phyloP scores from a whole-genome alignment of 2,888 invertebrate genomes.

The Tetragnatha montana region DNA sequence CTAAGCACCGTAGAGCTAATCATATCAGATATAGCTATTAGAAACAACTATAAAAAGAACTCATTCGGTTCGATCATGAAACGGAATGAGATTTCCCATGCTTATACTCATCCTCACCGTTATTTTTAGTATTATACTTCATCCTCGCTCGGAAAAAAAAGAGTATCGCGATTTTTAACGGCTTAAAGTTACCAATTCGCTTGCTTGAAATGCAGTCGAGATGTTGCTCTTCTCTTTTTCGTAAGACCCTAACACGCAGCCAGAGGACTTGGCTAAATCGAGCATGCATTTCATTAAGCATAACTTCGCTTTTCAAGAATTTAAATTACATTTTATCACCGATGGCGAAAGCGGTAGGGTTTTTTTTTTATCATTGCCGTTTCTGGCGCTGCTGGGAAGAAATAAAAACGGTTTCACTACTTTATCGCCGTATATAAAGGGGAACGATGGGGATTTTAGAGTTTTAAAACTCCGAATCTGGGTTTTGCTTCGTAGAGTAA shows the following conservation, averaged over 20 bases:
- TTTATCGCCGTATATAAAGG: conserved; percentile 41
- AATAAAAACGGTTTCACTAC: conserved; percentile 16
- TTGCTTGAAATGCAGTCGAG: conserved; percentile 19
- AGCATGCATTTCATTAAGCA: conserved; percentile 53
- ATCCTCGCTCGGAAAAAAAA: neutral
- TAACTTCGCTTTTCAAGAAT: conserved; percentile 43
- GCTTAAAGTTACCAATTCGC: conserved; percentile 42
- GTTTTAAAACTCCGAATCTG: conserved; percentile 22
- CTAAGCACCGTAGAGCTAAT: neutral
- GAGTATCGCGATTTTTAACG: conserved; percentile 46
- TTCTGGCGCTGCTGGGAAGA: neutral
- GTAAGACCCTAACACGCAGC: conserved; percentile 3
- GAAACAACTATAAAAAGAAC: neutral
- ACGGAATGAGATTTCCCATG: neutral
- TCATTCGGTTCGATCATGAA: neutral
- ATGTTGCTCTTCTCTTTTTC: conserved; percentile 33
- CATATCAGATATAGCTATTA: neutral
- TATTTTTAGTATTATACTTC: neutral
- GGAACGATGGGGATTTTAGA: conserved; percentile 35
- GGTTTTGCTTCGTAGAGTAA: conserved; percentile 16
- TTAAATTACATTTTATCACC: conserved; percentile 60
- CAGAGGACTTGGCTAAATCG: conserved; percentile 51
- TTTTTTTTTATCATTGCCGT: conserved; percentile 8
- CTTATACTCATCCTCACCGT: neutral
- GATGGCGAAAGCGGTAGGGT: neutral